These are phyloP conservation scores for Argyrosomus japonicus DNA, from an alignment of 2,113 vertebrate species.

Conservation along the genomic window DNA sequence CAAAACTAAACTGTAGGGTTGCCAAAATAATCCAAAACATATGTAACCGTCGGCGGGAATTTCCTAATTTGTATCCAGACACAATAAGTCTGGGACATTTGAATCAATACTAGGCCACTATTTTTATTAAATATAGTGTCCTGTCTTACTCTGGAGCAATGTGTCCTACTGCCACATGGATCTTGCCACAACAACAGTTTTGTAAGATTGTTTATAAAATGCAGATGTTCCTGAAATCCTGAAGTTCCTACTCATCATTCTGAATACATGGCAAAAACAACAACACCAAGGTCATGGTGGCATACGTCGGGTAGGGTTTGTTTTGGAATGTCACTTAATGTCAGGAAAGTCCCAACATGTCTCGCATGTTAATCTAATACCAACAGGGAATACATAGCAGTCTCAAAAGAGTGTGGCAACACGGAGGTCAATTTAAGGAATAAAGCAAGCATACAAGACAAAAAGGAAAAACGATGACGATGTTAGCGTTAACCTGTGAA, in stretches of 20 bases:
- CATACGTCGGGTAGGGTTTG: background rate
- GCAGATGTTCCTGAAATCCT: conserved; percentile 20
- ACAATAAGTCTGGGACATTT: conserved; percentile 7
- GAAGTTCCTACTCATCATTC: conserved; percentile 6
- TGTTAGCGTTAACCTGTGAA: too few relatives aligned
- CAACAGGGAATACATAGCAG: conserved; percentile 8
- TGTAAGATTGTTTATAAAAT: conserved; percentile 15
- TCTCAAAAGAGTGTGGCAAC: background rate
- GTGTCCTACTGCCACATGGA: background rate
- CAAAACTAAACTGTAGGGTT: background rate
- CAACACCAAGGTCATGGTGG: conserved; percentile 11
- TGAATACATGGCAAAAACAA: conserved; percentile 22
- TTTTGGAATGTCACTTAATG: background rate
- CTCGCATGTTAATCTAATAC: conserved; percentile 11
- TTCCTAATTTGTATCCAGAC: conserved; percentile 28
- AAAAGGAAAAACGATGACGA: background rate
- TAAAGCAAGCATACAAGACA: background rate
- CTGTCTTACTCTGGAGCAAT: background rate
- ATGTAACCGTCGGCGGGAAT: conserved; percentile 1
- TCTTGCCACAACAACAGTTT: background rate
- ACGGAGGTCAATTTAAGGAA: background rate
- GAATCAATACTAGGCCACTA: background rate
- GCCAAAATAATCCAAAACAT: conserved; percentile 10
- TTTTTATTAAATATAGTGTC: background rate
- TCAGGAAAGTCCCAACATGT: conserved; percentile 16